Percentiles rank a stretch among this genome's conserved stretches.
Conservation (phyloP, 2,113 vertebrate species). For the Atherinomorus stipes region DNA sequence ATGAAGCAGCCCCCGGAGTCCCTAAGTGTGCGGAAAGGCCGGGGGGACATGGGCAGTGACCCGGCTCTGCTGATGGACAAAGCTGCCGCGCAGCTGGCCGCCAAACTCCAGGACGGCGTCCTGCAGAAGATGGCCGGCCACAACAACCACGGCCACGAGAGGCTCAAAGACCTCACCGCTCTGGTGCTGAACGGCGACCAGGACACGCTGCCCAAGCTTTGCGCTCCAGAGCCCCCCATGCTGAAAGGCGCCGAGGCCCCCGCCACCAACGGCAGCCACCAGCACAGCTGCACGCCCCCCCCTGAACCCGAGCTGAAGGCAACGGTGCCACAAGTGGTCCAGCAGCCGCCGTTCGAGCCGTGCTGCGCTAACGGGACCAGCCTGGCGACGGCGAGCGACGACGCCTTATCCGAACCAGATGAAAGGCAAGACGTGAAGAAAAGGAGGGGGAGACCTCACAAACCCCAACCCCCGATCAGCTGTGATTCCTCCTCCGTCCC, state of each 20-base stretch:
- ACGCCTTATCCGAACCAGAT: conserved; percentile 40
- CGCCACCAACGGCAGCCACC: conserved; percentile 80
- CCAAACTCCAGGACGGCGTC: conserved; percentile 89
- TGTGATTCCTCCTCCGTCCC: conserved; percentile 10
- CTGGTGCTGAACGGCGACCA: conserved; percentile 92
- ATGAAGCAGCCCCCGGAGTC: conserved; percentile 95
- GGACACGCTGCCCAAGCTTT: conserved; percentile 85
- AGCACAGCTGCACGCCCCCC: conserved; percentile 83
- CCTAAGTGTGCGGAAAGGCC: conserved; percentile 86
- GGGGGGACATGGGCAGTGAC: conserved; percentile 87
- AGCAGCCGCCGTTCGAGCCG: conserved; percentile 86
- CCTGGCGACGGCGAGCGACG: conserved; percentile 55
- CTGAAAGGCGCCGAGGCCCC: conserved; percentile 87
- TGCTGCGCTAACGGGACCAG: conserved; percentile 84
- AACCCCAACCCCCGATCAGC: conserved; percentile 51
- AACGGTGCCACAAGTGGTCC: conserved; percentile 91
- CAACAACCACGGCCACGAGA: conserved; percentile 84
- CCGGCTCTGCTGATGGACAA: conserved; percentile 91
- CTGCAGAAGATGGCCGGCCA: conserved; percentile 91
- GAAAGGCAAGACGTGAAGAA: conserved; percentile 81
- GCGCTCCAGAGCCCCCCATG: conserved; percentile 83
- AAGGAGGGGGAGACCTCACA: conserved; percentile 79
- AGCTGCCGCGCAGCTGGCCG: conserved; percentile 87
- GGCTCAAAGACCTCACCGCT: conserved; percentile 93
- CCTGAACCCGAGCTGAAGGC: conserved; percentile 90